These are phyloP conservation scores for Cathartes aura DNA, from an alignment of 2,113 vertebrate genomes.

Conservation along the genomic window DNA sequence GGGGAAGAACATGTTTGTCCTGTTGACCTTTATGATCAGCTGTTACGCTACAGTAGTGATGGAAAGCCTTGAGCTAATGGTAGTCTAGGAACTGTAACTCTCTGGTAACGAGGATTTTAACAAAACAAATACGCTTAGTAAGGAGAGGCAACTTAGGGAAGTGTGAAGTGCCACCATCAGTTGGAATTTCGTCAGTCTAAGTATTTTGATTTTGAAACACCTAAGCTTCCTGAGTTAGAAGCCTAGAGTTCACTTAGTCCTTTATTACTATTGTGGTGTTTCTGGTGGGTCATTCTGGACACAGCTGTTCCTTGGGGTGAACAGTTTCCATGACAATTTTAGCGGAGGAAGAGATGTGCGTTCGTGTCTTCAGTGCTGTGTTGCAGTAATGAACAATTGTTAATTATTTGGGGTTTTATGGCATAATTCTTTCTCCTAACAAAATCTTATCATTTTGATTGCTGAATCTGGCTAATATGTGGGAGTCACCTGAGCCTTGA, in stretches of 20 bases:
- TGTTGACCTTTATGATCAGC: background rate
- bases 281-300: background rate
- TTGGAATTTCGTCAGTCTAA: background rate
- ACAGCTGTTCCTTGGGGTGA: background rate
- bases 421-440: background rate
- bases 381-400: background rate
- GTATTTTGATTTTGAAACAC: background rate
- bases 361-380: background rate
- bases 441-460: background rate
- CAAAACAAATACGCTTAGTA: background rate
- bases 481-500: background rate
- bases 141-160: background rate
- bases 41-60: background rate
- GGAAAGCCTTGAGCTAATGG: background rate
- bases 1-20: background rate
- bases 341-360: background rate
- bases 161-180: background rate
- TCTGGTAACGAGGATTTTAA: background rate
- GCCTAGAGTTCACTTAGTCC: background rate
- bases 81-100: background rate
- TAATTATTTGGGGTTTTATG: background rate
- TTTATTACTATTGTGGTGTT: background rate
- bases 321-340: background rate
- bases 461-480: background rate
- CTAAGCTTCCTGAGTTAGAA: background rate